A percentile compares a stretch with the other conserved stretches of the same genome.
Conservation (phyloP, 2,888 invertebrate genomes). For the Rhingia rostrata region DNA sequence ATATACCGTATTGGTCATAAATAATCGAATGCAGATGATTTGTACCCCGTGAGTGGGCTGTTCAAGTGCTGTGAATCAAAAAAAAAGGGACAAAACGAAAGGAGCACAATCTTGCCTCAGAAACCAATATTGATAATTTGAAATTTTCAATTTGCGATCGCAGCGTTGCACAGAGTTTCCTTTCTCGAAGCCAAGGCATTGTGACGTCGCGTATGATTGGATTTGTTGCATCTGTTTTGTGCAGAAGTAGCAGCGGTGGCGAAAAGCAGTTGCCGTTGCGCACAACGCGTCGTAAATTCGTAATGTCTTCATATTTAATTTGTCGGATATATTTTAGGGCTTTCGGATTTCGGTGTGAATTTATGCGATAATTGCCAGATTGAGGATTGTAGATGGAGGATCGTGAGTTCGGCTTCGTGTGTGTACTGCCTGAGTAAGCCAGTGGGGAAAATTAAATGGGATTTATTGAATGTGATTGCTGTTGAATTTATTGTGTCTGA, state of each 20-base stretch:
- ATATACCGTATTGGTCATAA: conserved; percentile 64
- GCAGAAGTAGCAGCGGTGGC: background rate
- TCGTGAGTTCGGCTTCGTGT: background rate
- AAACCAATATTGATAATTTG: conserved; percentile 74
- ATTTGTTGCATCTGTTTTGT: conserved; percentile 35
- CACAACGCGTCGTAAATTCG: conserved; percentile 76
- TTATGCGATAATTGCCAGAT: conserved; percentile 67
- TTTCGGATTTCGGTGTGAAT: conserved; percentile 62
- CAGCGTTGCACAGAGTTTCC: background rate
- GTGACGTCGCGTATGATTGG: conserved; percentile 31
- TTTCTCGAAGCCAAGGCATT: background rate
- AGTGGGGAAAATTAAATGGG: conserved; percentile 37
- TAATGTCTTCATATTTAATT: conserved; percentile 79
- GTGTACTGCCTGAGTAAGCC: background rate
- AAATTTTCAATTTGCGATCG: conserved; percentile 67
- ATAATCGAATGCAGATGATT: conserved; percentile 69
- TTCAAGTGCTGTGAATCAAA: conserved; percentile 5
- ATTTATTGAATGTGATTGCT: conserved; percentile 61
- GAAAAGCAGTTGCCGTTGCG: conserved; percentile 16
- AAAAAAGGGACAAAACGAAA: conserved; percentile 48
- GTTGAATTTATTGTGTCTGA: conserved; percentile 32
- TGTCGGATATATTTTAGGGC: conserved; percentile 75
- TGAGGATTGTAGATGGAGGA: conserved; percentile 12
- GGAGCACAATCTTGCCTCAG: conserved; percentile 33
- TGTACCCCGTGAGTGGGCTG: conserved; percentile 55